These are phyloP conservation scores for Vanessa tameamea DNA, from an alignment of 1,140 invertebrate genomes.

Conservation along the genomic window DNA sequence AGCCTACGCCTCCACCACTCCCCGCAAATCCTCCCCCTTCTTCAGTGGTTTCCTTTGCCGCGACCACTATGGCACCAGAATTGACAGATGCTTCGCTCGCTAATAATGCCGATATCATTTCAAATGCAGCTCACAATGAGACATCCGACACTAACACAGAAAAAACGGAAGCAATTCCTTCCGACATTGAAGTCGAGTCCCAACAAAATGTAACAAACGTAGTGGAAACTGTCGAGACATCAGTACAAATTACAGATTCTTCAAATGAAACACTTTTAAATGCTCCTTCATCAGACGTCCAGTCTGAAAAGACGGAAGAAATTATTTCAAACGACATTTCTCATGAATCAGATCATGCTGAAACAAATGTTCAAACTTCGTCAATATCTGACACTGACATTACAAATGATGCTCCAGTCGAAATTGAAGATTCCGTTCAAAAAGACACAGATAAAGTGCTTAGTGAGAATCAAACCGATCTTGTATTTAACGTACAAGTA, in stretches of 20 bases:
- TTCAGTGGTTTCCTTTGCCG: conserved; percentile 78
- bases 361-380: background rate
- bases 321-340: conserved; percentile 14
- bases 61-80: conserved; percentile 79
- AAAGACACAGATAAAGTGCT: background rate
- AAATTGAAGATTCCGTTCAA: background rate
- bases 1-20: conserved; percentile 77
- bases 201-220: conserved; percentile 10
- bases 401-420: conserved; percentile 19
- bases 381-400: background rate
- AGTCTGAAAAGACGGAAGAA: background rate
- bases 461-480: background rate
- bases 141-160: conserved; percentile 47
- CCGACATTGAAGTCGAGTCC: conserved; percentile 13
- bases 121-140: conserved; percentile 45
- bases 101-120: conserved; percentile 60
- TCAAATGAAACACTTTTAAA: background rate
- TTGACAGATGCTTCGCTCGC: conserved; percentile 71
- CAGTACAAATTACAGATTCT: conserved; percentile 2
- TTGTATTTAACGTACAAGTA: background rate
- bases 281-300: background rate
- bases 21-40: conserved; percentile 79
- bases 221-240: conserved; percentile 19
- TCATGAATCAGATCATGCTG: background rate
- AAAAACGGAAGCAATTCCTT: conserved; percentile 24